phyloP scores from a whole-genome alignment of 2,888 invertebrate genomes.

The Oligia fasciuncula region DNA sequence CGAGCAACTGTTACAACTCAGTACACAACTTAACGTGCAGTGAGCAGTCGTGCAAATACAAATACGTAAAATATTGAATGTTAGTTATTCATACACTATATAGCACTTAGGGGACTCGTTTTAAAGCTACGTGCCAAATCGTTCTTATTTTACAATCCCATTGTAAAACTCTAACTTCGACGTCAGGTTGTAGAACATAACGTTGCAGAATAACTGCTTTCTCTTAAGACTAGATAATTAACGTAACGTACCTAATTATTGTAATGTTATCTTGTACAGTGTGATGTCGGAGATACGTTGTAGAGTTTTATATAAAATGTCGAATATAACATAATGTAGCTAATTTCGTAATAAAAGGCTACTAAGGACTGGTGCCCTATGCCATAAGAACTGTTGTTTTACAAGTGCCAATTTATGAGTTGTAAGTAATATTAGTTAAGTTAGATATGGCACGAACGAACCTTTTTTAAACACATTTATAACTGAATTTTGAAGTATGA shows the following conservation, averaged over 20 bases:
- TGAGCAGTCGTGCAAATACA: conserved; percentile 68
- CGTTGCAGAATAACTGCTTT: conserved; percentile 25
- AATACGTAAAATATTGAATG: conserved; percentile 81
- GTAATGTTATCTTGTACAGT: conserved; percentile 26
- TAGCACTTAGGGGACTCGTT: conserved; percentile 74
- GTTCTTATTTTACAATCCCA: conserved; percentile 62
- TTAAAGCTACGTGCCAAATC: conserved; percentile 78
- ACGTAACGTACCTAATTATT: background rate
- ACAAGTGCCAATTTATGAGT: conserved; percentile 71
- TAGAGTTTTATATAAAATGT: conserved; percentile 51
- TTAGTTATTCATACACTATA: conserved; percentile 76
- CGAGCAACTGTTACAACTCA: conserved; percentile 64
- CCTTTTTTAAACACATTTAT: conserved; percentile 55
- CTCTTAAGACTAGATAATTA: conserved; percentile 21
- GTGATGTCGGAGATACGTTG: conserved; percentile 31
- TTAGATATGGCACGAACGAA: conserved; percentile 68
- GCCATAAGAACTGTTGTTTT: conserved; percentile 63
- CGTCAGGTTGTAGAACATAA: conserved; percentile 44
- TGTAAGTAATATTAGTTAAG: conserved; percentile 60
- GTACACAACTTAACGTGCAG: conserved; percentile 54
- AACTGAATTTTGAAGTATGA: conserved; percentile 63
- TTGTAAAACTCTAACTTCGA: conserved; percentile 45
- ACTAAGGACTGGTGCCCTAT: conserved; percentile 49
- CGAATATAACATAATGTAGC: conserved; percentile 45
- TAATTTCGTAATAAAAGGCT: conserved; percentile 43